Conservation (phyloP, 2,888 invertebrate species). For the Dryomyza anilis region DNA sequence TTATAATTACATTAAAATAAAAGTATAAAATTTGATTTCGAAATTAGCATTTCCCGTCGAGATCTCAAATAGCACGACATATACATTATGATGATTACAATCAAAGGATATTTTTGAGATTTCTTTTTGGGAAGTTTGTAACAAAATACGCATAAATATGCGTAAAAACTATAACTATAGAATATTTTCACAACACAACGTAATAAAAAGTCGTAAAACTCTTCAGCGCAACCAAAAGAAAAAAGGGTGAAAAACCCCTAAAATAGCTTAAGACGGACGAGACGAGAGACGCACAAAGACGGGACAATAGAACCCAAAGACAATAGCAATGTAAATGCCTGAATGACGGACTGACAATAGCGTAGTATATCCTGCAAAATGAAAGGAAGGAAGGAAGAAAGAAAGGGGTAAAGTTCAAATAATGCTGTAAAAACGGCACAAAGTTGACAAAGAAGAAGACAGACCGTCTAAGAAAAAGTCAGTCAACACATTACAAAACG, state of each 20-base stretch:
- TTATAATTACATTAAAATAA: too few species aligned
- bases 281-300: neutral
- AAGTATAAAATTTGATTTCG: too few species aligned
- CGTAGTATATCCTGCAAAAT: neutral
- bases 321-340: neutral
- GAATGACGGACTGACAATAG: neutral
- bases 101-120: too few species aligned
- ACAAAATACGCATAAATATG: neutral
- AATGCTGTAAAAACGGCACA: neutral
- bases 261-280: neutral
- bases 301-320: neutral
- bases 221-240: too few species aligned
- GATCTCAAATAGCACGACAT: too few species aligned
- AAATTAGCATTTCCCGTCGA: too few species aligned
- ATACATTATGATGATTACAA: too few species aligned
- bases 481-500: neutral
- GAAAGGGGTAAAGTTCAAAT: neutral
- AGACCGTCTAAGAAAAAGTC: neutral
- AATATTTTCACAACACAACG: neutral
- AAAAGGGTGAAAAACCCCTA: too few species aligned
- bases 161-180: neutral
- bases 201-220: too few species aligned
- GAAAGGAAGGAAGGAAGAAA: too few species aligned
- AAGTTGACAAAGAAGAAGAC: too few species aligned
- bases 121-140: too few species aligned